phyloP scores from a whole-genome alignment of 2,113 vertebrate species.

The Prunella himalayana region DNA sequence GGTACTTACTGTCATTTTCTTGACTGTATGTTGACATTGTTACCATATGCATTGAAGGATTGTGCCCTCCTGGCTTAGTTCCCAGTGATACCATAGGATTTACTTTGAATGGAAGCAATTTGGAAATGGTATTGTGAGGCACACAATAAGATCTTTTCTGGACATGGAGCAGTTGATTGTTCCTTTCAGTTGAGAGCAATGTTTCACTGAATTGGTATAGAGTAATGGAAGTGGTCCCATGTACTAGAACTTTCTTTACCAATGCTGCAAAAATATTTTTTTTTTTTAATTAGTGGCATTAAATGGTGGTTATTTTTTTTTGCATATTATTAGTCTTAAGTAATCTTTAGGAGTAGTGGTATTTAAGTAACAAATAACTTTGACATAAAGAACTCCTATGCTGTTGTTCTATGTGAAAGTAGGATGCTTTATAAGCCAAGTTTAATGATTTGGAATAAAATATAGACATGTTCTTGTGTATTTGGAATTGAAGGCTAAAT shows the following conservation, averaged over 20 bases:
- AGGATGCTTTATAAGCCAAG: not conserved
- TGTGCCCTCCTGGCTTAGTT: not conserved
- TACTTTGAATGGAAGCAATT: not conserved
- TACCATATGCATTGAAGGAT: not conserved
- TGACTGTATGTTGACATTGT: not conserved
- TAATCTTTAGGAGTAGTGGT: not conserved
- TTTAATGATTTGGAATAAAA: not conserved
- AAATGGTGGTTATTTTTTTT: not conserved
- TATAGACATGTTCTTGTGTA: not conserved
- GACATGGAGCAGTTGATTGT: not conserved
- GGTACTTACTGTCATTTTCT: not conserved
- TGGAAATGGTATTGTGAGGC: not conserved
- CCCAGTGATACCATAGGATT: not conserved
- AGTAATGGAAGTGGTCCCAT: not conserved
- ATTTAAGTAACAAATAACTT: not conserved
- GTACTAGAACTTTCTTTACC: not conserved
- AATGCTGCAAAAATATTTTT: not conserved
- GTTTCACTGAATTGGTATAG: not conserved
- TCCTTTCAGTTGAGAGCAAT: not conserved
- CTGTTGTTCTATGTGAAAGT: not conserved
- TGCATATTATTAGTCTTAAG: not conserved
- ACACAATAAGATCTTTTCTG: not conserved
- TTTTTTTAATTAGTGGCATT: not conserved
- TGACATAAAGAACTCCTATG: not conserved
- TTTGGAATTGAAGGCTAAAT: not conserved